Percentiles rank a stretch among this genome's conserved stretches.
Evolutionary conservation across 2,888 invertebrate genomes (phyloP).

Genomic region (Sturmia bella): DNA sequence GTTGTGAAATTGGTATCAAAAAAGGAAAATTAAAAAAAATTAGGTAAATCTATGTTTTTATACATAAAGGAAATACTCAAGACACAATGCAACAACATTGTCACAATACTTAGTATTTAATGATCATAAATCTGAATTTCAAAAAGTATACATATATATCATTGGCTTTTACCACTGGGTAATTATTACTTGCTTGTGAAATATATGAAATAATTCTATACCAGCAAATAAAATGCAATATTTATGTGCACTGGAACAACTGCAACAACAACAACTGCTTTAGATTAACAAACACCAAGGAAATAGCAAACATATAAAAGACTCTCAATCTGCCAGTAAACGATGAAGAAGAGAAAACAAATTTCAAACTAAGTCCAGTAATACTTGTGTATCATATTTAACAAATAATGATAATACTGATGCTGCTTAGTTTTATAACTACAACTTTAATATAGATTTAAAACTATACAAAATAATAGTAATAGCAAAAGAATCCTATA

Average conservation of each 20-base stretch:
- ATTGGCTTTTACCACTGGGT: too few relatives aligned
- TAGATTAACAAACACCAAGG: not conserved
- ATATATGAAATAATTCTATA: conserved; percentile 34
- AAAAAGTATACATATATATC: too few relatives aligned
- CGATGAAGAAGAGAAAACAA: not conserved
- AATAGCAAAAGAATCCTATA: not conserved
- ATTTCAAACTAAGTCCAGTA: conserved; percentile 4
- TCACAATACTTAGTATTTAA: too few relatives aligned
- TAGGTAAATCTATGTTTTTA: too few relatives aligned
- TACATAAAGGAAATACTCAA: too few relatives aligned
- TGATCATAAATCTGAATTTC: too few relatives aligned
- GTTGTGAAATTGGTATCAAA: too few relatives aligned
- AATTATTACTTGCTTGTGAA: not conserved
- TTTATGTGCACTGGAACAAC: conserved; percentile 21
- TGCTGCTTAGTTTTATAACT: not conserved
- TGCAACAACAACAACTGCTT: not conserved
- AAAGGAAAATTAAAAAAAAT: too few relatives aligned
- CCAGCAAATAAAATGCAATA: conserved; percentile 43
- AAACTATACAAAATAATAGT: not conserved
- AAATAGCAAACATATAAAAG: not conserved
- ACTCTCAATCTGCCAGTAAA: not conserved
- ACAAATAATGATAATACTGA: conserved; percentile 21
- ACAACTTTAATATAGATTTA: not conserved
- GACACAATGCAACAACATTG: too few relatives aligned
- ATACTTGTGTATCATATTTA: conserved; percentile 32